These are phyloP conservation scores for Dasypus novemcinctus DNA, from an alignment of 2,113 vertebrate species.

Conservation along the genomic window DNA sequence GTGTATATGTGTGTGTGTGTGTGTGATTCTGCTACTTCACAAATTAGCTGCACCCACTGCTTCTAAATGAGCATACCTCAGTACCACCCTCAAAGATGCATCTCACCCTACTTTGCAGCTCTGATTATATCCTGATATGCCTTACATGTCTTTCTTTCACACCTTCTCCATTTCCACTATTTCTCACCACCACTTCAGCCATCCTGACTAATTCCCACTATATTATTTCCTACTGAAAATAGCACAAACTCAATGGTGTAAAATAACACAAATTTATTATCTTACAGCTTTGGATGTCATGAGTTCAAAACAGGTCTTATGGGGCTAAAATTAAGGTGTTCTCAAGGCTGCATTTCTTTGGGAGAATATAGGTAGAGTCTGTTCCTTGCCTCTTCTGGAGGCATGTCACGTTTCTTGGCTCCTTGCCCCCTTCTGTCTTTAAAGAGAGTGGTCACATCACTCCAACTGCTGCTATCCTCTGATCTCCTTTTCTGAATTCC, in stretches of 20 bases:
- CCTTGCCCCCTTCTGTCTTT: background rate
- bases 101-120: background rate
- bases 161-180: background rate
- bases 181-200: background rate
- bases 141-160: background rate
- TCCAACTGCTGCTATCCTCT: background rate
- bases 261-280: background rate
- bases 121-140: too few relatives aligned
- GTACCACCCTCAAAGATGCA: background rate
- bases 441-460: background rate
- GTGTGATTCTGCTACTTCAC: background rate
- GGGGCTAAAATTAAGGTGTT: background rate
- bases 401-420: background rate
- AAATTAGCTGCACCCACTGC: too few relatives aligned
- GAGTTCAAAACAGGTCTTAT: background rate
- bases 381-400: background rate
- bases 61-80: background rate
- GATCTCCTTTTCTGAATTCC: background rate
- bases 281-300: background rate
- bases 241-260: background rate
- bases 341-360: background rate
- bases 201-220: background rate
- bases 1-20: background rate
- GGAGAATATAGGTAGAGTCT: background rate
- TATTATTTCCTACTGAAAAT: background rate